These are phyloP conservation scores for Tarsius wallacei DNA, from an alignment of 2,797 vertebrate genomes.

Conservation along the genomic window DNA sequence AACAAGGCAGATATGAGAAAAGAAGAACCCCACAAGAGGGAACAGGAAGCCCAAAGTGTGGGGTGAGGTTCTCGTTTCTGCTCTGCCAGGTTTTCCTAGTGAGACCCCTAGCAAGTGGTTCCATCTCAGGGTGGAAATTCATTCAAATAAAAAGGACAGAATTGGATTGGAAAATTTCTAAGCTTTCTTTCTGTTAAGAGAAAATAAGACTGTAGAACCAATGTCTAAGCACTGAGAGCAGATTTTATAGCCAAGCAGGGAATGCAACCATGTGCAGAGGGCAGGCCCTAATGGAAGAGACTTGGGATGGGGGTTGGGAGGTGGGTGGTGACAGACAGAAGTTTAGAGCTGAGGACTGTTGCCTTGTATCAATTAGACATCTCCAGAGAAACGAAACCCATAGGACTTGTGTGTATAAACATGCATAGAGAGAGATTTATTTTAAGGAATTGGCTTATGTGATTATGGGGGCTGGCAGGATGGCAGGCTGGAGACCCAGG, in stretches of 20 bases:
- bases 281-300: fast-evolving
- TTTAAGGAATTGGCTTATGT: not conserved
- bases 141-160: not conserved
- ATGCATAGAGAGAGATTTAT: not conserved
- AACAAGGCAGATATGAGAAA: not conserved
- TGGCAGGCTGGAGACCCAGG: not conserved
- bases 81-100: fast-evolving
- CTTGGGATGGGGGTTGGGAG: too few relatives aligned
- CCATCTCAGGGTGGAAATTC: not conserved
- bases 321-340: too few relatives aligned
- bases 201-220: not conserved
- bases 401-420: not conserved
- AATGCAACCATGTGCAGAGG: not conserved
- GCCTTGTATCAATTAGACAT: not conserved
- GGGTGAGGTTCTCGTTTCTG: not conserved
- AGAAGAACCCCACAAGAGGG: fast-evolving
- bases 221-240: not conserved
- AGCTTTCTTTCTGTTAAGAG: not conserved
- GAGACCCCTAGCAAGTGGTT: not conserved
- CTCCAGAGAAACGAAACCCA: not conserved
- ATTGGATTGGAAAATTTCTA: not conserved
- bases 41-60: fast-evolving
- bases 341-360: not conserved
- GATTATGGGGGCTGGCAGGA: too few relatives aligned
- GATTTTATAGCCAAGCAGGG: not conserved